Conservation (phyloP, 53 echinoderm and acorn worm species). For the Paelopatides confundens region DNA sequence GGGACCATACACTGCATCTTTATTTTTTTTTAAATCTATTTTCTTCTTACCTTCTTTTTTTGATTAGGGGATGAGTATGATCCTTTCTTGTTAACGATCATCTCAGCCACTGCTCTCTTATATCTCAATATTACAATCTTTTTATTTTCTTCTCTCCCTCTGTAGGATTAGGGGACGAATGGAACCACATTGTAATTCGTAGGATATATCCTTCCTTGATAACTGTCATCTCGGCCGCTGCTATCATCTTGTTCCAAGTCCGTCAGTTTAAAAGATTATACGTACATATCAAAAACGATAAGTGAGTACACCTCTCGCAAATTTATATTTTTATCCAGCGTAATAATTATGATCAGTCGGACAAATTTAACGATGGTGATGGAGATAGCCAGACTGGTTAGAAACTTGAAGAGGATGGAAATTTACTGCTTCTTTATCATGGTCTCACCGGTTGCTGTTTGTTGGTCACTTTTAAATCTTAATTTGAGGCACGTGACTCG, state of each 20-base stretch:
- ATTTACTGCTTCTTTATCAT: too few relatives aligned
- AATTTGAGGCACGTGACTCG: too few relatives aligned
- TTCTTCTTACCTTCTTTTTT: background rate
- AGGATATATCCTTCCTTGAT: constrained; percentile 88
- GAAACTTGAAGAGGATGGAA: too few relatives aligned
- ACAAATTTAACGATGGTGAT: too few relatives aligned
- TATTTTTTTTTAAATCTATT: too few relatives aligned
- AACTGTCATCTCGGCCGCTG: constrained; percentile 61
- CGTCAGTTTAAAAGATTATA: constrained; percentile 96
- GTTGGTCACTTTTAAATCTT: too few relatives aligned
- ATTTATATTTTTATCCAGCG: too few relatives aligned
- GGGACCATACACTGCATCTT: too few relatives aligned
- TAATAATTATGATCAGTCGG: too few relatives aligned
- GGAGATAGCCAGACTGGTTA: too few relatives aligned
- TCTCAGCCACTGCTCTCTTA: background rate
- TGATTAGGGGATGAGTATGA: background rate
- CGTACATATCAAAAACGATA: constrained; percentile 99
- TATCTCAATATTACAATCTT: background rate
- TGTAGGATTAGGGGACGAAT: constrained; percentile 79
- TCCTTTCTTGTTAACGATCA: background rate
- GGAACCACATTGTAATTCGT: constrained; percentile 71
- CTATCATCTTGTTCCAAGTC: constrained; percentile 81
- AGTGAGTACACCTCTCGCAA: constrained; percentile 72
- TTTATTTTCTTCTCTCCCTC: background rate
- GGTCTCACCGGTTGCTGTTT: too few relatives aligned